phyloP scores from a whole-genome alignment of 2,113 vertebrate genomes.

The Chroicocephalus ridibundus region DNA sequence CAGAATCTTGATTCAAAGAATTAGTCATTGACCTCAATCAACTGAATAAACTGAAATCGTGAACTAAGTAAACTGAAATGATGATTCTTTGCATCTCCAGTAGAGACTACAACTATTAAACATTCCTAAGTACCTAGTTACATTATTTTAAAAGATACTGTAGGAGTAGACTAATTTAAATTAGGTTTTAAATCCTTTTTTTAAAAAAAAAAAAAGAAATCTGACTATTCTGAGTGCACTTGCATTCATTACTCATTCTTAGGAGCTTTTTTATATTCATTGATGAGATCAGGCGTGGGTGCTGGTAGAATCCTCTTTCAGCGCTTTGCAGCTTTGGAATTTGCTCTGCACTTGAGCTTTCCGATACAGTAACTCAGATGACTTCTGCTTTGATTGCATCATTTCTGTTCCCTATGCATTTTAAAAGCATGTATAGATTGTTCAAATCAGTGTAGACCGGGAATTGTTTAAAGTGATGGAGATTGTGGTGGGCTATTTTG shows the following conservation, averaged over 20 bases:
- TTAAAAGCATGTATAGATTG: neutral
- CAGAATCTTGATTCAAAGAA: neutral
- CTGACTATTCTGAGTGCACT: neutral
- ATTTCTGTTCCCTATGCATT: neutral
- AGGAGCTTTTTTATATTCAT: slow-evolving; percentile 41
- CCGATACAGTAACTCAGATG: neutral
- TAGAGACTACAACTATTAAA: neutral
- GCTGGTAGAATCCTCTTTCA: neutral
- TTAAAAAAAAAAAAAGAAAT: neutral
- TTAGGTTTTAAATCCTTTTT: neutral
- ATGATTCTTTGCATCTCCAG: neutral
- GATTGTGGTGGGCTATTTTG: neutral
- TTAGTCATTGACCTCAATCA: slow-evolving; percentile 31
- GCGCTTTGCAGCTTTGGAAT: slow-evolving; percentile 27
- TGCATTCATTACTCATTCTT: slow-evolving; percentile 42
- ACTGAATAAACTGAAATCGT: neutral
- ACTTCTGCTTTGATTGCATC: neutral
- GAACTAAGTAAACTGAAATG: neutral
- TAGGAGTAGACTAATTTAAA: neutral
- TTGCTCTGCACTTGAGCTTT: neutral
- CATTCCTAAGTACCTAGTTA: neutral
- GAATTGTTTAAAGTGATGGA: neutral
- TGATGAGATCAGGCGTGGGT: slow-evolving; percentile 26
- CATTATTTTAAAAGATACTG: neutral
- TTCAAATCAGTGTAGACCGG: neutral